Evolutionary conservation across 2,113 vertebrate genomes (phyloP).

Genomic region (Macquaria australasica): DNA sequence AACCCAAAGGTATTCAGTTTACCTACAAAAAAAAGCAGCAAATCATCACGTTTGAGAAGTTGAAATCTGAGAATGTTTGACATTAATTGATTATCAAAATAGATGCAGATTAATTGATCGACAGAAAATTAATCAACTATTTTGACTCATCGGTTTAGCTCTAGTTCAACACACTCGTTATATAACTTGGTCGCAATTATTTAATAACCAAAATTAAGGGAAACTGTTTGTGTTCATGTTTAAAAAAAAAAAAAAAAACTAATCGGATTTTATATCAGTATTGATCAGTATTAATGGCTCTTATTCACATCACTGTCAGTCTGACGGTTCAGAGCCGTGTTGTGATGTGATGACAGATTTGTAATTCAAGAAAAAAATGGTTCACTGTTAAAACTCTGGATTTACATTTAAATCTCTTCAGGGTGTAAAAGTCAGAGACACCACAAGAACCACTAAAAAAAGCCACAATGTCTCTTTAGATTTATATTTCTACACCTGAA

Average conservation of each 20-base stretch:
- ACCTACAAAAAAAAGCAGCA: not conserved
- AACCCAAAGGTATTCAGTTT: not conserved
- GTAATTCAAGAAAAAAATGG: not conserved
- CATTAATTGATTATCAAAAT: not conserved
- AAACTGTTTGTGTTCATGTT: not conserved
- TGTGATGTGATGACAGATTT: not conserved
- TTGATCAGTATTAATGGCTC: no score
- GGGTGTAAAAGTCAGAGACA: no score
- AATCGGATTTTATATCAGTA: not conserved
- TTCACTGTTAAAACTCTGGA: not conserved
- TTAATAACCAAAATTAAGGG: not conserved
- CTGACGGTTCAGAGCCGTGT: not conserved
- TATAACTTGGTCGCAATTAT: not conserved
- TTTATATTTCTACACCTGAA: not conserved
- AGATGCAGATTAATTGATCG: not conserved
- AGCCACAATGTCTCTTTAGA: no score
- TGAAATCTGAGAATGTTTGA: not conserved
- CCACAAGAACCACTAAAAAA: no score
- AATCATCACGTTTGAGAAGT: not conserved
- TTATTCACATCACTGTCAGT: not conserved
- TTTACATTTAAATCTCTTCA: not conserved
- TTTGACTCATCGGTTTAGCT: not conserved
- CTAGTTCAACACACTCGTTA: not conserved
- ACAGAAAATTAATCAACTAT: not conserved
- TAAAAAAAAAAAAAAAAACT: not conserved